A percentile compares a stretch with the other conserved stretches of the same genome.
Conservation (phyloP, 2,888 invertebrate genomes). For the Campoletis raptor region DNA sequence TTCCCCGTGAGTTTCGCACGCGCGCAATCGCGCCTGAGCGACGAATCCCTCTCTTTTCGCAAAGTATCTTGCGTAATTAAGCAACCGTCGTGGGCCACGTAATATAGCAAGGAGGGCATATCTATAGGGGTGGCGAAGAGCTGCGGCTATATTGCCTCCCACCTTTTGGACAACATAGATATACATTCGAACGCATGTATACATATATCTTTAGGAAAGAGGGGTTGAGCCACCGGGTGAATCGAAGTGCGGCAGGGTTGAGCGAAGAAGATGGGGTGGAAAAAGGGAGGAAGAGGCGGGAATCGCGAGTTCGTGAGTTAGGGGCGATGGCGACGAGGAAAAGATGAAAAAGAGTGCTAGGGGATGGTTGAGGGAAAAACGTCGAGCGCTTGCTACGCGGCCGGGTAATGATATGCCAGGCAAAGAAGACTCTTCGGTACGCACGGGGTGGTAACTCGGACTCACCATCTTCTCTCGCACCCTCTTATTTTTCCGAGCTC, state of each 20-base stretch:
- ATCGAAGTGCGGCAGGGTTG: conserved; percentile 78
- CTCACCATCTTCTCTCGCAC: conserved; percentile 43
- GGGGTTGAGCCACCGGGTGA: conserved; percentile 73
- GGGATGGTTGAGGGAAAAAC: conserved; percentile 53
- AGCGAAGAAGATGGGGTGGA: conserved; percentile 72
- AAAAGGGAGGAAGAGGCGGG: conserved; percentile 78
- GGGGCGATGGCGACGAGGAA: conserved; percentile 61
- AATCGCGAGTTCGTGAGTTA: conserved; percentile 59
- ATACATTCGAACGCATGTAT: conserved; percentile 8
- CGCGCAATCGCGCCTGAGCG: conserved; percentile 56
- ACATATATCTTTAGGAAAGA: conserved; percentile 15
- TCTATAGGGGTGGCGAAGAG: conserved; percentile 35
- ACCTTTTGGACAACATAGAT: conserved; percentile 30
- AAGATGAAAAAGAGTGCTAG: conserved; percentile 58
- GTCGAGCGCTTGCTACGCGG: conserved; percentile 62
- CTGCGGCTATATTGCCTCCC: conserved; percentile 80
- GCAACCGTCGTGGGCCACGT: conserved; percentile 77
- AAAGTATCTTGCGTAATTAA: conserved; percentile 87
- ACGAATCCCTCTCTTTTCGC: conserved; percentile 71
- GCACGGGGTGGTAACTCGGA: conserved; percentile 62
- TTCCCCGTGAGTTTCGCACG: conserved; percentile 39
- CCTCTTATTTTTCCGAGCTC: conserved; percentile 35
- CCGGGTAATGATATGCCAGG: conserved; percentile 79
- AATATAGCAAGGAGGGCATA: conserved; percentile 76
- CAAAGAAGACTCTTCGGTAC: conserved; percentile 65